Percentiles rank a stretch among this genome's conserved stretches.
Conservation (phyloP, 2,113 vertebrate species). For the Myotis davidii region DNA sequence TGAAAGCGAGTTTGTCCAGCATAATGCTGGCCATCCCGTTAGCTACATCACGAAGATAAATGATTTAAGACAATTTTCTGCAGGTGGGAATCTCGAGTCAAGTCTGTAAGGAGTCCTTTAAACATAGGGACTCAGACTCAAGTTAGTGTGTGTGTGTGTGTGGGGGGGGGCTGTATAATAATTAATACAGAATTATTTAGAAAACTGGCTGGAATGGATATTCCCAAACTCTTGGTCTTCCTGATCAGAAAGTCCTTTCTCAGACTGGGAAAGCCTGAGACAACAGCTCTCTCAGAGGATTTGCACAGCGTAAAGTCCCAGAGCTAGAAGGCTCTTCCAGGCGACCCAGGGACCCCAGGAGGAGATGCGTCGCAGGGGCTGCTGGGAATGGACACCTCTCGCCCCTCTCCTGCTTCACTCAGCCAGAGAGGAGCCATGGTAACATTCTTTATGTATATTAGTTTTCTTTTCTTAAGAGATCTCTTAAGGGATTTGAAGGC, state of each 20-base stretch:
- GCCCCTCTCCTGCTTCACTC: neutral
- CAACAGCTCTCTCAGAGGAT: neutral
- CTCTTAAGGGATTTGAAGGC: neutral
- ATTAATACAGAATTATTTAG: neutral
- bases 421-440: neutral
- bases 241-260: neutral
- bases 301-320: neutral
- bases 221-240: slow-evolving; percentile 28
- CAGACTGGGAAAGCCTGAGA: neutral
- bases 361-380: neutral
- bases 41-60: neutral
- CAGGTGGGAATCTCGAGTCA: neutral
- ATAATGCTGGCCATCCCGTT: neutral
- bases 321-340: neutral
- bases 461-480: neutral
- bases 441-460: neutral
- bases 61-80: neutral
- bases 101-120: neutral
- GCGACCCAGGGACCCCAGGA: neutral
- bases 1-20: neutral
- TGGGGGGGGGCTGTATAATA: neutral
- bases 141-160: too few relatives aligned
- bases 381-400: neutral
- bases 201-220: neutral
- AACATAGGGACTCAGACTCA: neutral